Evolutionary conservation across 2,113 vertebrate species (phyloP).

Genomic region (Xenus cinereus): DNA sequence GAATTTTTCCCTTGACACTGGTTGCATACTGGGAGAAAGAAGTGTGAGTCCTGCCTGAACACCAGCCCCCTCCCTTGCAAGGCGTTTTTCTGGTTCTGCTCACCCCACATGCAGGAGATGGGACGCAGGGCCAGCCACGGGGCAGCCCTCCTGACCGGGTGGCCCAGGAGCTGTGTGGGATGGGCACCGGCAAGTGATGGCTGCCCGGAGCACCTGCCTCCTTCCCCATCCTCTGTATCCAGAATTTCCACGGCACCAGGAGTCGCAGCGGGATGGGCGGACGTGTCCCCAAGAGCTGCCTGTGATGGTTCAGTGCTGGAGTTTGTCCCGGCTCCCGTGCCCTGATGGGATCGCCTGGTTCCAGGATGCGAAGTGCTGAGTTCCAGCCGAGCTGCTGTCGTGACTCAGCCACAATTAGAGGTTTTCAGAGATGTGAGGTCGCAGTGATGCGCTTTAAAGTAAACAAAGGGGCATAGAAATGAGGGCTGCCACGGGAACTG

Average conservation of each 20-base stretch:
- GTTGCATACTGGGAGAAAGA: background rate
- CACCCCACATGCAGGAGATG: background rate
- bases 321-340: background rate
- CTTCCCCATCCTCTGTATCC: background rate
- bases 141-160: background rate
- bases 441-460: background rate
- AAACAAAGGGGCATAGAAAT: background rate
- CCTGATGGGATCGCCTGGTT: background rate
- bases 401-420: background rate
- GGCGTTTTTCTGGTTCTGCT: background rate
- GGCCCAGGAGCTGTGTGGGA: background rate
- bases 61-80: background rate
- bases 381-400: background rate
- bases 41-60: background rate
- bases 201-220: background rate
- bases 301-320: background rate
- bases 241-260: rapidly evolving
- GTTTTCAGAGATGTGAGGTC: background rate
- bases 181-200: rapidly evolving
- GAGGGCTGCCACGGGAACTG: background rate
- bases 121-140: rapidly evolving
- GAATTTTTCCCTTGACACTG: background rate
- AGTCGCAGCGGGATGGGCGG: background rate
- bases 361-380: background rate
- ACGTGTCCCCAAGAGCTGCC: rapidly evolving